Evolutionary conservation across 2,113 vertebrate species (phyloP), one percentile per base, ranked within the genome.

Genomic region (Macrotus californicus): DNA sequence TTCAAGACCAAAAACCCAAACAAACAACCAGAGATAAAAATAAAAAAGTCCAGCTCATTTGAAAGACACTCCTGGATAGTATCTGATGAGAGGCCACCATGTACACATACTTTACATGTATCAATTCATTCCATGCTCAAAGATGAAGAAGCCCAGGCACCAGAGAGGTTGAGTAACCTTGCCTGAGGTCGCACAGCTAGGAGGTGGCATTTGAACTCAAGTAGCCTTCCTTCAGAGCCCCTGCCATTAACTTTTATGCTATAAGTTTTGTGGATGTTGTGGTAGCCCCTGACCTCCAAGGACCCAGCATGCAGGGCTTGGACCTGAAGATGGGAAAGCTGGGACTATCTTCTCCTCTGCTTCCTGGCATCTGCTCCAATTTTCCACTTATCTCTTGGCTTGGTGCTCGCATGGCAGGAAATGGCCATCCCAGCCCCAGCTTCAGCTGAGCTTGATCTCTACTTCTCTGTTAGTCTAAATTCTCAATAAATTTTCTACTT

Each of bases 121-220:
- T 8, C 13, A 26, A 39, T 31, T 85, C 7, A 22, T 22, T 54
- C 54, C 64, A 41, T 50, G 26, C 24, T 81, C 31, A n/a, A 39
- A 13, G 31, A 48, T 52, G 75, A n/a, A 50, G 46, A 50, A n/a
- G 12, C 10, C 48, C 46, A 80, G 15, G 52, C 54, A 85, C 64
- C 72, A 46, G 89, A 75, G 26, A 87, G 48, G 24, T 64, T 36
- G 26, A 50, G 69, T 52, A 75, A 83, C 61, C 61, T 89, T 43
- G 10, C 80, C 50, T 39, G 69, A 69, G 41, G 29, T 56, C 48
- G 46, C 34, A 46, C 1, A 64, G 46, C 48, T 64, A 24, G 52
- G 52, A 54, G 12, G 10, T 50, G 34, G 36, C 56, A 41, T 82
- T 43, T 69, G 76, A 90, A 59, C 39, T 36, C 4, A 16, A 46